phyloP scores from a whole-genome alignment of 2,888 invertebrate genomes.

The Falcaria lacertinaria region DNA sequence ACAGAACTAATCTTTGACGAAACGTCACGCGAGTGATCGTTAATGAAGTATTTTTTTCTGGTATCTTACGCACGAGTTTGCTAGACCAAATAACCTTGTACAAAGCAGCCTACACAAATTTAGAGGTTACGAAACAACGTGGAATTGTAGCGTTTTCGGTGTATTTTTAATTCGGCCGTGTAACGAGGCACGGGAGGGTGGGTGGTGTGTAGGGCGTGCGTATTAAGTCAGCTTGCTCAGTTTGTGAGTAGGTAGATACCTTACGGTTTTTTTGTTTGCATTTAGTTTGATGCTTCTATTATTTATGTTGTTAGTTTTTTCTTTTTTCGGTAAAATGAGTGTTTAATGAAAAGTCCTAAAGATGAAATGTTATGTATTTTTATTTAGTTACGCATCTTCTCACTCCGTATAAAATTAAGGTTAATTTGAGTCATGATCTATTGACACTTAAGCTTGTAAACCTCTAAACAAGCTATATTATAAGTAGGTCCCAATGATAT shows the following conservation, averaged over 20 bases:
- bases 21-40: slow-evolving; percentile 52
- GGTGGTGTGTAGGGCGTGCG: slow-evolving; percentile 24
- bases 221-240: slow-evolving; percentile 15
- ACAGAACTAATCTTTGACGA: slow-evolving; percentile 34
- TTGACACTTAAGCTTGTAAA: too few species aligned
- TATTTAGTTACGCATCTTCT: too few species aligned
- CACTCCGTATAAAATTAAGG: too few species aligned
- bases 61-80: slow-evolving; percentile 56
- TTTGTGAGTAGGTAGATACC: slow-evolving; percentile 9
- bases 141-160: slow-evolving; percentile 17
- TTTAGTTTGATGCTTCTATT: slow-evolving; percentile 1
- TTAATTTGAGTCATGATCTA: too few species aligned
- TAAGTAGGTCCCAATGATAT: too few species aligned
- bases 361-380: too few species aligned
- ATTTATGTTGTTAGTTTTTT: not conserved
- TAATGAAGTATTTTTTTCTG: slow-evolving; percentile 63
- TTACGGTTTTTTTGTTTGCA: slow-evolving; percentile 14
- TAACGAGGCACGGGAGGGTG: slow-evolving; percentile 50
- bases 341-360: too few species aligned
- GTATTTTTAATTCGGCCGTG: slow-evolving; percentile 26
- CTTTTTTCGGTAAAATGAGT: not conserved
- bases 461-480: too few species aligned
- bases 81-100: slow-evolving; percentile 53
- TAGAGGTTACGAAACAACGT: slow-evolving; percentile 36
- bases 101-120: slow-evolving; percentile 40